Evolutionary conservation across 2,797 vertebrate genomes (phyloP).

Genomic region (Galago senegalensis): DNA sequence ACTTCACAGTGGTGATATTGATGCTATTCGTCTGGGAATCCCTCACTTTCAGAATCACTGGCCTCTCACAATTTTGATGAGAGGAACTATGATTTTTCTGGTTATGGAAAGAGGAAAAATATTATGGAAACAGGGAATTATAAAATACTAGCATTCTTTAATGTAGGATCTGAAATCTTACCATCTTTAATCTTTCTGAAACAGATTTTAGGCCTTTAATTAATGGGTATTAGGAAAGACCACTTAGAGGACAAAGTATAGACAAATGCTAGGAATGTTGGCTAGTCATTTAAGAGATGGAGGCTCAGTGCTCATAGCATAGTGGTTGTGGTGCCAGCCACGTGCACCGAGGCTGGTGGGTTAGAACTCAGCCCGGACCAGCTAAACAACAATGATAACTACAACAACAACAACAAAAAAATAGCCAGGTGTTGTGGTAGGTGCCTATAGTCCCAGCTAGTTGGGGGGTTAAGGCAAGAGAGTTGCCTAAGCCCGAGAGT

Average conservation of each 20-base stretch:
- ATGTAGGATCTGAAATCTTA: background rate
- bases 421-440: no score
- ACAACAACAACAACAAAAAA: no score
- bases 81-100: background rate
- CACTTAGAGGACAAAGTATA: background rate
- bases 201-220: background rate
- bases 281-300: background rate
- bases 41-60: background rate
- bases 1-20: background rate
- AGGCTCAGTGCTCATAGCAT: no score
- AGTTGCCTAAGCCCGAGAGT: no score
- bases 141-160: background rate
- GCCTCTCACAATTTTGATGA: background rate
- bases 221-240: background rate
- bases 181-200: background rate
- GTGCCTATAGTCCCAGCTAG: no score
- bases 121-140: slow-evolving; percentile 16
- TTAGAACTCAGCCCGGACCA: no score
- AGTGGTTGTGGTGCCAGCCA: no score
- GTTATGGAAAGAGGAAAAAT: background rate
- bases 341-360: no score
- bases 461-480: no score
- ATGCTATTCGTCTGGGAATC: background rate
- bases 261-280: background rate
- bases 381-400: no score